These are phyloP conservation scores for Atherix ibis DNA, from an alignment of 2,888 invertebrate species.

Conservation along the genomic window DNA sequence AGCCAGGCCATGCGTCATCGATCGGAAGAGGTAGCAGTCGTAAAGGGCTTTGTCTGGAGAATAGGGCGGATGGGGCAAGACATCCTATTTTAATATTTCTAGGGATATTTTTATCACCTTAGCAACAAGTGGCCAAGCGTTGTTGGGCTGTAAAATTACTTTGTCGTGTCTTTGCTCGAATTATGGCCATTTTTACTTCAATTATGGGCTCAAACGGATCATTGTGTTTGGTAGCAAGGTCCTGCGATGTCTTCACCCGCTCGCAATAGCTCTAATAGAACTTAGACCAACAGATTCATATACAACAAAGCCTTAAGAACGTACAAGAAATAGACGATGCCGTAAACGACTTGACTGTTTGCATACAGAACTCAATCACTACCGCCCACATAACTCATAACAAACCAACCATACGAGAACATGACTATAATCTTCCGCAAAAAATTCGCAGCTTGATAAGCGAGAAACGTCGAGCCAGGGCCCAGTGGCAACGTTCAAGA, in stretches of 20 bases:
- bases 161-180: not conserved
- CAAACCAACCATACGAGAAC: no score
- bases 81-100: not conserved
- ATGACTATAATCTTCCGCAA: no score
- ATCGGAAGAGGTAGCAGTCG: not conserved
- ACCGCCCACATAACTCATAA: no score
- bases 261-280: not conserved
- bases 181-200: not conserved
- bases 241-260: not conserved
- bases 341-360: no score
- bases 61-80: not conserved
- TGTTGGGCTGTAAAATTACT: not conserved
- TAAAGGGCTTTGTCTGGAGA: not conserved
- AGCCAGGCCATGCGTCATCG: not conserved
- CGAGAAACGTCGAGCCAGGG: no score
- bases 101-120: not conserved
- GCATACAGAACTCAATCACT: no score
- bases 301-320: no score
- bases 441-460: no score
- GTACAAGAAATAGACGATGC: no score
- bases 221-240: not conserved
- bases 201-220: not conserved
- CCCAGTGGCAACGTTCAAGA: no score
- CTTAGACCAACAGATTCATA: not conserved
- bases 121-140: not conserved